phyloP scores from a whole-genome alignment of 2,888 invertebrate genomes.

The Osmoderma eremita region DNA sequence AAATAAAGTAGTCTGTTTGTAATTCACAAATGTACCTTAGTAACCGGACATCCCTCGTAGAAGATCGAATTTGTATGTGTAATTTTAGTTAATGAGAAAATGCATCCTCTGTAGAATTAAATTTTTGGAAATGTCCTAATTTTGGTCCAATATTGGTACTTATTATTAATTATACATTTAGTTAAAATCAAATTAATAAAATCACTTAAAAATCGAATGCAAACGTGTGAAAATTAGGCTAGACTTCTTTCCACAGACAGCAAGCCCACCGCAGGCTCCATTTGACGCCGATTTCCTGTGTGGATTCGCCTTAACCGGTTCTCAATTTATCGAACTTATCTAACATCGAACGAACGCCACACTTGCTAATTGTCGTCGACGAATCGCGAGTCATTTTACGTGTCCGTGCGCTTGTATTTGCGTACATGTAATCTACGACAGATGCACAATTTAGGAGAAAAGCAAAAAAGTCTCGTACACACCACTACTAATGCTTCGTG shows the following conservation, averaged over 20 bases:
- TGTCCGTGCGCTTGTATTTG: too few species aligned
- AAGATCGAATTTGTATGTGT: too few species aligned
- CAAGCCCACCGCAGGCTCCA: constrained; percentile 9
- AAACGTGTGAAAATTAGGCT: constrained; percentile 24
- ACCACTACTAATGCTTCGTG: constrained; percentile 19
- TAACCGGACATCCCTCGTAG: too few species aligned
- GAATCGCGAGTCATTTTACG: neutral
- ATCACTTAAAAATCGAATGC: too few species aligned
- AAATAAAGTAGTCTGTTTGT: too few species aligned
- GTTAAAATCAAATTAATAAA: too few species aligned
- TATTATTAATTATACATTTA: too few species aligned
- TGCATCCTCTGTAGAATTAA: too few species aligned
- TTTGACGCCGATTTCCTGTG: constrained; percentile 28
- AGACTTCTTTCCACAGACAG: constrained; percentile 8
- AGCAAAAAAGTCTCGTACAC: constrained; percentile 4
- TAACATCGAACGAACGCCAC: constrained; percentile 3
- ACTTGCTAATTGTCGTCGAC: neutral
- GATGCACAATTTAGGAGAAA: constrained; percentile 11
- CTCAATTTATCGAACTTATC: constrained; percentile 20
- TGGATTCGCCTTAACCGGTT: constrained; percentile 26
- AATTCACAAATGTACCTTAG: too few species aligned
- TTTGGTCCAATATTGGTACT: too few species aligned
- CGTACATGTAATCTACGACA: constrained; percentile 7
- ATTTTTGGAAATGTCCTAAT: too few species aligned
- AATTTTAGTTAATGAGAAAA: too few species aligned